phyloP scores from a whole-genome alignment of 2,113 vertebrate genomes.

The Centropristis striata region DNA sequence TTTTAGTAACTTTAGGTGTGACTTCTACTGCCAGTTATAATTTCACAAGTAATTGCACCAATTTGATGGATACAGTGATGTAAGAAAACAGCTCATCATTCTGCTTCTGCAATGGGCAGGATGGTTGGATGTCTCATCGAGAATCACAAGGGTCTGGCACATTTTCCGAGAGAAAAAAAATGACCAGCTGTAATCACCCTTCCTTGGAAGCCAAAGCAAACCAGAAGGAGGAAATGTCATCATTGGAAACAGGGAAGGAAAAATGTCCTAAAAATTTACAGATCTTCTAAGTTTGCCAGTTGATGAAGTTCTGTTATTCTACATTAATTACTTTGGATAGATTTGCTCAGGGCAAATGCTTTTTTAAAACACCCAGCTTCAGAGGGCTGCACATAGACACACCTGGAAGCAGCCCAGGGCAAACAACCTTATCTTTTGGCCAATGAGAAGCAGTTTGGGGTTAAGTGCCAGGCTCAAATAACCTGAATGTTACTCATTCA shows the following conservation, averaged over 20 bases:
- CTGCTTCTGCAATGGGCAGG: neutral
- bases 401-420: conserved; percentile 11
- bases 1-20: neutral
- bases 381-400: neutral
- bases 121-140: neutral
- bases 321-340: neutral
- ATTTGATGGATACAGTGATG: neutral
- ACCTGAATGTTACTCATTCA: neutral
- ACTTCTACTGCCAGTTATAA: neutral
- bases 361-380: conserved; percentile 4
- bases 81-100: neutral
- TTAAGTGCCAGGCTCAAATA: neutral
- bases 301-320: neutral
- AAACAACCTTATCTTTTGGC: conserved; percentile 24
- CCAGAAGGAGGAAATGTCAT: conserved; percentile 6
- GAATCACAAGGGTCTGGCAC: conserved; percentile 2
- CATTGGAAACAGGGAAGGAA: conserved; percentile 1
- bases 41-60: neutral
- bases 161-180: conserved; percentile 1
- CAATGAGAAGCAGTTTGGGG: conserved; percentile 15
- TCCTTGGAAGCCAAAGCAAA: conserved; percentile 30
- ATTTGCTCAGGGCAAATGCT: neutral
- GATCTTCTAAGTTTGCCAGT: neutral
- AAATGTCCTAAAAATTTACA: neutral
- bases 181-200: conserved; percentile 22